These are phyloP conservation scores for Eulemur coronatus DNA, from an alignment of 2,797 vertebrate genomes.

Conservation along the genomic window DNA sequence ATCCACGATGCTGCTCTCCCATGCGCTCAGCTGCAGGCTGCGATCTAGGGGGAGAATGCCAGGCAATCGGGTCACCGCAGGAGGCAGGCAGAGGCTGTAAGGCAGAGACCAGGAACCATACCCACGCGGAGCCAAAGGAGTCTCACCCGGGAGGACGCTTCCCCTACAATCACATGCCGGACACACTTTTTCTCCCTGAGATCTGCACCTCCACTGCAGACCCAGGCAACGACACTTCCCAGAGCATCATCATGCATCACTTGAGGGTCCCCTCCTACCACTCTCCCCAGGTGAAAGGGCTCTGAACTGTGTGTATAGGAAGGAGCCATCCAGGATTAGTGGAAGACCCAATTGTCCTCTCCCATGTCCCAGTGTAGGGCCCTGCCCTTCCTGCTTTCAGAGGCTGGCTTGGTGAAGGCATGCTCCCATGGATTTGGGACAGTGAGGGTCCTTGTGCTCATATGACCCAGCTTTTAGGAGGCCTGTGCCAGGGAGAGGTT, in stretches of 20 bases:
- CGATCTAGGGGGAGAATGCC: conserved; percentile 87
- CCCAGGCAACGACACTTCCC: conserved; percentile 24
- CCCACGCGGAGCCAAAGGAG: not conserved
- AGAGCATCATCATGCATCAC: not conserved
- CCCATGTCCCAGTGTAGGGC: not conserved
- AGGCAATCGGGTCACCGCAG: not conserved
- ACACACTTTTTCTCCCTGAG: not conserved
- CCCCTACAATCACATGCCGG: not conserved
- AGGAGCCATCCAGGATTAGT: not conserved
- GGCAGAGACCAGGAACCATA: not conserved
- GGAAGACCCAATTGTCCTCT: not conserved
- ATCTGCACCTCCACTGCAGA: conserved; percentile 42
- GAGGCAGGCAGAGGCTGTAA: not conserved
- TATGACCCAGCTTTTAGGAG: not conserved
- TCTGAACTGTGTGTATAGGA: not conserved
- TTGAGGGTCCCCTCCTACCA: not conserved
- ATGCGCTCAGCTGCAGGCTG: conserved; percentile 92
- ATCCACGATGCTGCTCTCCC: conserved; percentile 99
- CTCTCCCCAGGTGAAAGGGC: conserved; percentile 1
- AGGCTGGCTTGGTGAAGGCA: not conserved
- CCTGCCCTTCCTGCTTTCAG: not conserved
- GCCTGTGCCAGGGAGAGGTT: conserved; percentile 29
- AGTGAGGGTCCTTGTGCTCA: not conserved
- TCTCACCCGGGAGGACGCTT: not conserved
- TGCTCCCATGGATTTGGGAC: not conserved